phyloP scores from a whole-genome alignment of 2,888 invertebrate species.

The Anticlea derivata region DNA sequence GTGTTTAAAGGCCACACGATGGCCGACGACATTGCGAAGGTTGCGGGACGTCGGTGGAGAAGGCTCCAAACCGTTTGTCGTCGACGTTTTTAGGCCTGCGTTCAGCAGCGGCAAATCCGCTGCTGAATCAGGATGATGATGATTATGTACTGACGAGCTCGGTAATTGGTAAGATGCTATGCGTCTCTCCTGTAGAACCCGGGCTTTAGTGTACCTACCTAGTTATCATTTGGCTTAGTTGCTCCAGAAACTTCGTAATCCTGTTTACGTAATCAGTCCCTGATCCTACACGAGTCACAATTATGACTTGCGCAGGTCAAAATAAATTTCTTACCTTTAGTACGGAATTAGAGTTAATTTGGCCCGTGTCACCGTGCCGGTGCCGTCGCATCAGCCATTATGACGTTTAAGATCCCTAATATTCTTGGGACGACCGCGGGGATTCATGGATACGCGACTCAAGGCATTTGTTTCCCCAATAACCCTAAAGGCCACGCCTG shows the following conservation, averaged over 20 bases:
- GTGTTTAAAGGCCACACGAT: too few species aligned
- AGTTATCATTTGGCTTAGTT: too few species aligned
- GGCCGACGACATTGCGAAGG: too few species aligned
- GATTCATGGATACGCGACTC: slow-evolving; percentile 43
- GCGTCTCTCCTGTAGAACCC: too few species aligned
- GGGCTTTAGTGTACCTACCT: too few species aligned
- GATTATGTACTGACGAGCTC: too few species aligned
- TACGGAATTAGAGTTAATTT: slow-evolving; percentile 36
- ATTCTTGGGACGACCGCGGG: slow-evolving; percentile 45
- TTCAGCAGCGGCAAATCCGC: too few species aligned
- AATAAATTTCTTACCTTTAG: slow-evolving; percentile 16
- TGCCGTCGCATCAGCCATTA: slow-evolving; percentile 37
- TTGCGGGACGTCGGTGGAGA: too few species aligned
- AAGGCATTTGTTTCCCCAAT: slow-evolving; percentile 47
- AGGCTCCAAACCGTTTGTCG: too few species aligned
- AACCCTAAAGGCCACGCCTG: slow-evolving; percentile 29
- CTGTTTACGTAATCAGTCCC: slow-evolving; percentile 2
- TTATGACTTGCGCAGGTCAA: slow-evolving; percentile 21
- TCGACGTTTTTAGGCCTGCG: too few species aligned
- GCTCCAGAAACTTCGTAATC: slow-evolving; percentile 1
- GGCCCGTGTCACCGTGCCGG: slow-evolving; percentile 28
- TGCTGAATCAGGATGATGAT: too few species aligned
- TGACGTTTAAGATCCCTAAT: slow-evolving; percentile 45
- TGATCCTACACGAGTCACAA: neutral
- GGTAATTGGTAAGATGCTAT: too few species aligned